Evolutionary conservation across 2,888 invertebrate species (phyloP).

Genomic region (Cantharis nigra): DNA sequence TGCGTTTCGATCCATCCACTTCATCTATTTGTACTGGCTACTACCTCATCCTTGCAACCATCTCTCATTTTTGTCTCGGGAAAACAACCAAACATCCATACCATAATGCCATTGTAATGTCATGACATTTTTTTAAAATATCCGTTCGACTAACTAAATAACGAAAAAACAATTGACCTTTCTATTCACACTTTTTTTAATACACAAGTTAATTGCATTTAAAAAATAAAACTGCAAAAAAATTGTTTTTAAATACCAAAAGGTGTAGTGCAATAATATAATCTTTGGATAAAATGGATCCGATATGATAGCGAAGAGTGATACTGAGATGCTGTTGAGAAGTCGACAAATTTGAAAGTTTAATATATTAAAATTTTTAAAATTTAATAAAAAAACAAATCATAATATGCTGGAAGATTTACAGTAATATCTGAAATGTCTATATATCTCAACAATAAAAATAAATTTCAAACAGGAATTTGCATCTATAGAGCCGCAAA

Average conservation of each 20-base stretch:
- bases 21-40: constrained; percentile 32
- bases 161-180: constrained; percentile 2
- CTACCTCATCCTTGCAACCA: constrained; percentile 8
- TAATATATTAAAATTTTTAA: constrained; percentile 17
- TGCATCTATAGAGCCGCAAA: constrained; percentile 31
- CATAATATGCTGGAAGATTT: constrained; percentile 27
- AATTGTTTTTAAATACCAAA: neutral
- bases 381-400: constrained; percentile 28
- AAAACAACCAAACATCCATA: constrained; percentile 10
- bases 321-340: neutral
- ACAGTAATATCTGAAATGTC: constrained; percentile 26
- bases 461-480: constrained; percentile 30
- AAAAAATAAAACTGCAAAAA: neutral
- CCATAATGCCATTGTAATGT: constrained; percentile 39
- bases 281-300: neutral
- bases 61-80: constrained; percentile 13
- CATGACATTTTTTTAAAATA: constrained; percentile 39
- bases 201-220: neutral
- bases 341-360: neutral
- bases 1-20: constrained; percentile 44
- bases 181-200: neutral
- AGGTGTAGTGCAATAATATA: neutral
- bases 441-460: constrained; percentile 30
- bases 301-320: neutral
- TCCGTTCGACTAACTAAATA: neutral